Evolutionary conservation across 2,888 invertebrate species (phyloP).

Genomic region (Acanthosepion pharaonis): DNA sequence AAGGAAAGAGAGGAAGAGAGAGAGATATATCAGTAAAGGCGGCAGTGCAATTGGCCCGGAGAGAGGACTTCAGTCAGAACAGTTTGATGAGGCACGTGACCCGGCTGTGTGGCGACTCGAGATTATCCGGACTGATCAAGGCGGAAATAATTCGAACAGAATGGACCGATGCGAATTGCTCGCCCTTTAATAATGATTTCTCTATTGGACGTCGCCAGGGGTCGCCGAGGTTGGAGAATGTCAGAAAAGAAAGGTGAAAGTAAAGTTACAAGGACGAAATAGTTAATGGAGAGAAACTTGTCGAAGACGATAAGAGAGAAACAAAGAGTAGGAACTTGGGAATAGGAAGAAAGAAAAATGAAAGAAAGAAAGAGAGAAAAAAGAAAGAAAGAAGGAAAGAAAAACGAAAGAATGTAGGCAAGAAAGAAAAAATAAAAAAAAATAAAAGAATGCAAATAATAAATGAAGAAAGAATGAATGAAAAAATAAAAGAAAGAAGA

Average conservation of each 20-base stretch:
- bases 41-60: not conserved
- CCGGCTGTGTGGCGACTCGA: not conserved
- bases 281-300: not conserved
- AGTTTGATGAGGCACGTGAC: not conserved
- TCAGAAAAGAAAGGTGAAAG: not conserved
- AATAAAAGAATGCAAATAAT: too few relatives aligned
- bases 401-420: too few relatives aligned
- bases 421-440: too few relatives aligned
- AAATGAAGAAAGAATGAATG: too few relatives aligned
- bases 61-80: not conserved
- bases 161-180: constrained; percentile 16
- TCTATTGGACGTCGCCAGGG: not conserved
- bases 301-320: rapidly evolving
- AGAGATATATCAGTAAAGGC: not conserved
- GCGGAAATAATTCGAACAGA: not conserved
- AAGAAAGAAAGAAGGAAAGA: too few relatives aligned
- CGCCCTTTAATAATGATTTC: not conserved
- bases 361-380: not conserved
- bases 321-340: not conserved
- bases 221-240: not conserved
- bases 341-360: not conserved
- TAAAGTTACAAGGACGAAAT: not conserved
- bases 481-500: too few relatives aligned
- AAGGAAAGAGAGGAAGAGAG: not conserved
- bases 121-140: not conserved